Conservation (phyloP, 2,113 vertebrate genomes). For the Clarias magur region DNA sequence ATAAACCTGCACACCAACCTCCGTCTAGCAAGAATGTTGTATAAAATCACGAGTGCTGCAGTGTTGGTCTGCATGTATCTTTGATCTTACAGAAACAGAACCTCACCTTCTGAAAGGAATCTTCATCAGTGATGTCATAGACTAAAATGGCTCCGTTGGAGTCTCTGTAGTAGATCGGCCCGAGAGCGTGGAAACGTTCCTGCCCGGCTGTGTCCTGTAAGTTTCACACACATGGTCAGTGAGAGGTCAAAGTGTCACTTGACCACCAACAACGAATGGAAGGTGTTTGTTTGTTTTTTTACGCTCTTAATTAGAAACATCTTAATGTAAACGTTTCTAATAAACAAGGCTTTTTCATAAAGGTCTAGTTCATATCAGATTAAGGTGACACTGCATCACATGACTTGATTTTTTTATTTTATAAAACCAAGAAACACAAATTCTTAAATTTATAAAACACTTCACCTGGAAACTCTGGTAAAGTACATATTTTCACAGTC, state of each 20-base stretch:
- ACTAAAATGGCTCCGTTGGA: conserved; percentile 97
- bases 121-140: conserved; percentile 98
- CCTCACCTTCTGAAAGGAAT: conserved; percentile 96
- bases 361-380: not conserved
- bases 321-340: too few relatives aligned
- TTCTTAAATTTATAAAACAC: too few relatives aligned
- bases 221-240: not conserved
- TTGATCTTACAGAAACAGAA: not conserved
- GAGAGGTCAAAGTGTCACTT: not conserved
- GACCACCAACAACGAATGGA: not conserved
- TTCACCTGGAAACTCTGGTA: too few relatives aligned
- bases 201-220: conserved; percentile 95
- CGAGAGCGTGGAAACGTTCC: conserved; percentile 95
- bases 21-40: not conserved
- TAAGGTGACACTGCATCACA: too few relatives aligned
- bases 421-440: too few relatives aligned
- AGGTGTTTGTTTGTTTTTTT: not conserved
- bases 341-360: not conserved
- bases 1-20: not conserved
- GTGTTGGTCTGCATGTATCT: not conserved
- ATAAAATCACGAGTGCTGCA: not conserved
- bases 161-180: conserved; percentile 99
- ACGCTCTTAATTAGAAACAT: not conserved
- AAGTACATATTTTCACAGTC: too few relatives aligned
- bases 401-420: too few relatives aligned